Evolutionary conservation across 23 tunicate species (phyloP).

Genomic region (Styela plicata): DNA sequence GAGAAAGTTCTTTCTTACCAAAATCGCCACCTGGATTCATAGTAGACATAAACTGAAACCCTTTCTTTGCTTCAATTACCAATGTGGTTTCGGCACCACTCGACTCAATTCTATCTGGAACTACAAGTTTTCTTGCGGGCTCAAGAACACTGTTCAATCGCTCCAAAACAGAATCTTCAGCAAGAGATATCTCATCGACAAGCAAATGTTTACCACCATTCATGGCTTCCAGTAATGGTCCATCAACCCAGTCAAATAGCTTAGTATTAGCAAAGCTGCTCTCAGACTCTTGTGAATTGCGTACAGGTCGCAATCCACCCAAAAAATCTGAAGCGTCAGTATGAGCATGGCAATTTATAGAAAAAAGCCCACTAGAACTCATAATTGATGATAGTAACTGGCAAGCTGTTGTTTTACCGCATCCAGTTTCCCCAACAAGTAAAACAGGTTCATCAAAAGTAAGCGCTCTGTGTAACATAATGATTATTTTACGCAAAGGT

Average conservation of each 20-base stretch:
- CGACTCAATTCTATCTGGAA: conserved; percentile 44
- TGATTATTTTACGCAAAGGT: conserved; percentile 77
- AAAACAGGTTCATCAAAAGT: conserved; percentile 88
- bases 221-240: conserved; percentile 85
- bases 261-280: conserved; percentile 2
- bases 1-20: conserved; percentile 98
- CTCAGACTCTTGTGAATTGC: conserved; percentile 20
- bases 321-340: conserved; percentile 97
- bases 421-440: conserved; percentile 93
- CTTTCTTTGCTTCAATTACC: conserved; percentile 49
- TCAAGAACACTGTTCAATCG: conserved; percentile 90
- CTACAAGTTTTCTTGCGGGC: conserved; percentile 74
- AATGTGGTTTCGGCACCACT: conserved; percentile 11
- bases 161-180: conserved; percentile 97
- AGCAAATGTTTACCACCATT: conserved; percentile 43
- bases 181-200: conserved; percentile 94
- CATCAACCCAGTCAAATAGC: conserved; percentile 95
- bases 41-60: conserved; percentile 92
- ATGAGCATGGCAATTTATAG: conserved; percentile 92
- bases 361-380: conserved; percentile 25
- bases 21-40: conserved; percentile 99
- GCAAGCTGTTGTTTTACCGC: conserved; percentile 95
- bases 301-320: conserved; percentile 94
- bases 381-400: conserved; percentile 49
- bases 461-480: conserved; percentile 74